Conservation (phyloP, 2,797 vertebrate species). For the Glyptemys insculpta region DNA sequence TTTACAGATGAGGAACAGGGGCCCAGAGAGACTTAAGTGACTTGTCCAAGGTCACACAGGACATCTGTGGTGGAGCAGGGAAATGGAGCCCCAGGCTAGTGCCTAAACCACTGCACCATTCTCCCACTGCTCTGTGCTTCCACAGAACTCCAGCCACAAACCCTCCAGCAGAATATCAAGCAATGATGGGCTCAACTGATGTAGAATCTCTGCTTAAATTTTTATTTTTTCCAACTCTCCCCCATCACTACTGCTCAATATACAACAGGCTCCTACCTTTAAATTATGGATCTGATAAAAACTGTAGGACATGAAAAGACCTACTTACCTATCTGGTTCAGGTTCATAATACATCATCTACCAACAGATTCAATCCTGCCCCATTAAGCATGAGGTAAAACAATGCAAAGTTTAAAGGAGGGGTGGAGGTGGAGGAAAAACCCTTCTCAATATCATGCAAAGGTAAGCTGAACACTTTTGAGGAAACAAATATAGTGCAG, state of each 20-base stretch:
- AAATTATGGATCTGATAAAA: neutral
- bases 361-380: neutral
- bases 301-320: neutral
- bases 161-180: neutral
- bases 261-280: neutral
- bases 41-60: neutral
- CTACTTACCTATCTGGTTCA: neutral
- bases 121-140: neutral
- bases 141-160: fast-evolving
- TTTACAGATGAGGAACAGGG: neutral
- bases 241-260: neutral
- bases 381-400: neutral
- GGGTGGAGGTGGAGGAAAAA: neutral
- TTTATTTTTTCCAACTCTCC: neutral
- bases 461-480: conserved; percentile 13
- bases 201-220: neutral
- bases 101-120: neutral
- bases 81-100: neutral
- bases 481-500: neutral
- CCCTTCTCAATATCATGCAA: neutral
- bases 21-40: neutral
- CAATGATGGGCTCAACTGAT: neutral
- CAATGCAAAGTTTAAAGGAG: neutral
- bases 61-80: neutral
- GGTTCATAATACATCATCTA: neutral